Evolutionary conservation across 2,113 vertebrate species (phyloP), one percentile per base, ranked within the genome.

Genomic region (Menidia beryllina): DNA sequence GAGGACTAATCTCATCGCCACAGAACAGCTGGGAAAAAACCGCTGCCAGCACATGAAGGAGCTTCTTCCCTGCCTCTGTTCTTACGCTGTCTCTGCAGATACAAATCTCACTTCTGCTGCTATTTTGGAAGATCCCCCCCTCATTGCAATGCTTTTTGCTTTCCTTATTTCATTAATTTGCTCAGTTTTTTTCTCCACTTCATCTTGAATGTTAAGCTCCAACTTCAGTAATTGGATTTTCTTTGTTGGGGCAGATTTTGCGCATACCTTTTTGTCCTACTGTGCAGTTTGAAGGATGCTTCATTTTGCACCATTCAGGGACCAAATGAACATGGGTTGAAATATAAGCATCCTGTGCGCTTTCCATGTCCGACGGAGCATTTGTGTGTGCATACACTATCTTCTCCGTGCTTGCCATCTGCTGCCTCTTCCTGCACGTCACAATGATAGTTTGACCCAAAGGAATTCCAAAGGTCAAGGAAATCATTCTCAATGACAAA

Each of bases 21-120:
- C 82, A 81, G 67, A 36, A 4, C 30, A 54, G 17, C 7, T 47
- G 49, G 39, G 66, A 48, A 65, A 57, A 72, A 71, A 72, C n/a
- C n/a, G 63, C 58, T 57, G 27, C 30, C 34, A 8, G 17, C 63
- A 64, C 72, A 85, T 83, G 62, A 72, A 67, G 74, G 21, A 74
- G 62, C 49, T 36, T 64, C 48, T 25, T 66, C 53, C 2, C 57
- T 48, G 38, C 56, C 12, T 13, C 25, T 30, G 21, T 25, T 72
- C 59, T 59, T 52, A 51, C 34, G 68, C 59, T 58, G 59, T 55
- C 43, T 13, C 12, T 15, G 51, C 68, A 72, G 75, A 91, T 79
- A 83, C 64, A 63, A 45, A 87, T 90, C 83, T 83, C 54, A 67
- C 68, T 81, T 60, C 56, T 62, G 48, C 79, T 63, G 62, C 65